Base-by-base conservation (phyloP, 2,888 invertebrate species). In the Lycia hirtaria region DNA sequence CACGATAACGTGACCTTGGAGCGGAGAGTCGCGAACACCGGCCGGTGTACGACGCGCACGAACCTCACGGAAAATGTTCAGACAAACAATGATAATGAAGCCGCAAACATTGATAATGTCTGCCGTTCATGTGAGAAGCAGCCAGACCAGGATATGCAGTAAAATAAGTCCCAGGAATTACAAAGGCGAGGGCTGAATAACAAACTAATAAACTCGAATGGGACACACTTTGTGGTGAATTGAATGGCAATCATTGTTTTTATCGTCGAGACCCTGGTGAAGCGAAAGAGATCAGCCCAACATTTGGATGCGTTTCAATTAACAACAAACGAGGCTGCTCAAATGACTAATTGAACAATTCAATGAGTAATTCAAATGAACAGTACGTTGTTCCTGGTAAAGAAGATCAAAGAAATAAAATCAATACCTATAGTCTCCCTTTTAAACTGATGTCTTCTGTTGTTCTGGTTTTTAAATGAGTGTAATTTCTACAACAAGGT, bases 1-100 rank as follows among this genome's bases (percentile, higher is more conserved):
- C 84, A 83, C 86, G 92, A 92, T 91, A 91, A 91, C 88, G 86
- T 84, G 91, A 89, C 92, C 92, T 92, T 92, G 91, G 75, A 73
- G 67, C 78, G 78, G 79, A 84, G 83, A 77, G 81, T 82, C 82
- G 82, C 85, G 85, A 84, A 80, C 75, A 84, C 89, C 89, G 87
- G 87, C 88, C 88, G 88, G 88, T 87, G 76, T 78, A n/a, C 81
- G 80, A 78, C 75, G 81, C 83, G 82, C 79, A 78, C 79, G 73
- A 75, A 78, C 87, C 87, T 82, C 80, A 78, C 83, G 87, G 86
- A 85, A 88, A 89, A 87, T 80, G 78, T 81, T 78, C 85, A 86
- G 80, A 86, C 88, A 88, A 87, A 87, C 87, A 88, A 81, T 78
- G 83, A 83, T 85, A 87, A 82, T 83, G 72, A 63, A 75, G 75